These are phyloP conservation scores for Hirtodrosophila confusa DNA, from an alignment of 2,888 invertebrate genomes.

Conservation along the genomic window DNA sequence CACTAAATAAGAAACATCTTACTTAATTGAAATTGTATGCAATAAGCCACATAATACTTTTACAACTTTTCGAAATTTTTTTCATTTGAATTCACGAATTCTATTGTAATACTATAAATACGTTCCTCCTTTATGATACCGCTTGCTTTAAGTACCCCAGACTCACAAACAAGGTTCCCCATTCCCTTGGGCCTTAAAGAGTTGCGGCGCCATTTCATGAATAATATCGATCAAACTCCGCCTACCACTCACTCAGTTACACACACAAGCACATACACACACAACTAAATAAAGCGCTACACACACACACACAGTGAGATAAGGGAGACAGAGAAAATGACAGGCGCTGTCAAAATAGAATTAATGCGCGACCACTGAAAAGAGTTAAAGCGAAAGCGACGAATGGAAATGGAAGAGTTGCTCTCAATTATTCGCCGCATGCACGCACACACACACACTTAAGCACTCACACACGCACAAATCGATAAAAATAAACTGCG, in stretches of 20 bases:
- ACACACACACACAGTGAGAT: conserved; percentile 22
- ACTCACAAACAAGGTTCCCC: neutral
- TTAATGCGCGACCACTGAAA: conserved; percentile 65
- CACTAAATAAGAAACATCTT: no score
- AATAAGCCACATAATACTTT: no score
- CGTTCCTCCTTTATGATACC: no score
- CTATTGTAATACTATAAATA: no score
- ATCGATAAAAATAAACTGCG: conserved; percentile 59
- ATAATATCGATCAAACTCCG: conserved; percentile 82
- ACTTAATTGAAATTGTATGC: no score
- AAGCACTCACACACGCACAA: conserved; percentile 28
- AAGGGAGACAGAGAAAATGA: conserved; percentile 50
- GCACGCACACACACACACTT: conserved; percentile 10
- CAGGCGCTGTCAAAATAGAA: conserved; percentile 70
- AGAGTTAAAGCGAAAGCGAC: conserved; percentile 68
- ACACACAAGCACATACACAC: conserved; percentile 11
- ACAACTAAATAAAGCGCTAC: conserved; percentile 3
- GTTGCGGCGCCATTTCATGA: conserved; percentile 69
- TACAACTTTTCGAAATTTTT: no score
- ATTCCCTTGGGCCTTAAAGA: conserved; percentile 46
- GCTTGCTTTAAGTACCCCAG: neutral
- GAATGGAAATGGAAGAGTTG: conserved; percentile 62
- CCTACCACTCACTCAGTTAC: conserved; percentile 51
- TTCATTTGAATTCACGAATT: no score
- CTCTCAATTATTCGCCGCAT: conserved; percentile 58